Conservation (phyloP, 1,140 invertebrate genomes). For the Procambarus virginalis region DNA sequence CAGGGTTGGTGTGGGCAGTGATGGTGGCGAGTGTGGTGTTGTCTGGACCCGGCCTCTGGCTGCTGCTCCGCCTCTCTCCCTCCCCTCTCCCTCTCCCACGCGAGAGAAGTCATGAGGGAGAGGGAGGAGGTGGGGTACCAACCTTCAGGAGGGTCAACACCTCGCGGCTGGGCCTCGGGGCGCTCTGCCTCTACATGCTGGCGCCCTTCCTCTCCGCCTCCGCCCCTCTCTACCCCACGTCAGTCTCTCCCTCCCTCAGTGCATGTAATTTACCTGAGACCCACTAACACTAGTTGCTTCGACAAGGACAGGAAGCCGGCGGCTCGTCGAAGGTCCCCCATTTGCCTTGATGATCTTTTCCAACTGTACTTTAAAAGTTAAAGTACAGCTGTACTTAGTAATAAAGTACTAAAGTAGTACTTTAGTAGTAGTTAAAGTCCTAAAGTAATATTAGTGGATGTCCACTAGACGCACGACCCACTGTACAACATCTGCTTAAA, state of each 20-base stretch:
- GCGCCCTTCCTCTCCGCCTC: slow-evolving; percentile 30
- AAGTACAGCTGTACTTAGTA: too few relatives aligned
- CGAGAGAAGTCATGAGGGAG: not conserved
- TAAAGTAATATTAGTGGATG: too few relatives aligned
- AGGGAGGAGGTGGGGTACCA: not conserved
- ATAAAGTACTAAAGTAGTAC: too few relatives aligned
- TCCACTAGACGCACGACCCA: too few relatives aligned
- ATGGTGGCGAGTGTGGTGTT: slow-evolving; percentile 4
- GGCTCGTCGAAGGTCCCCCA: too few relatives aligned
- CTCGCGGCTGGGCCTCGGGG: not conserved
- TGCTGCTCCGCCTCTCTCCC: slow-evolving; percentile 9
- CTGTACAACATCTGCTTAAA: too few relatives aligned
- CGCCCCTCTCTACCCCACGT: slow-evolving; percentile 27
- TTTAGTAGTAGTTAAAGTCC: too few relatives aligned
- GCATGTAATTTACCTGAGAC: too few relatives aligned
- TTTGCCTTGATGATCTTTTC: too few relatives aligned
- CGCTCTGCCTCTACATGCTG: slow-evolving; percentile 32
- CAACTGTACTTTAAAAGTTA: too few relatives aligned
- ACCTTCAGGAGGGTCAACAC: not conserved
- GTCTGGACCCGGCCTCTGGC: slow-evolving; percentile 25
- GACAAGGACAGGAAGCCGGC: too few relatives aligned
- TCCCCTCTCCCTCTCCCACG: not conserved
- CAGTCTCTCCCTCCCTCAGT: not conserved
- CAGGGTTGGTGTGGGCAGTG: slow-evolving; percentile 43
- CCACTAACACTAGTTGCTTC: too few relatives aligned